Evolutionary conservation across 2,113 vertebrate genomes (phyloP).

Genomic region (Embiotoca jacksoni): DNA sequence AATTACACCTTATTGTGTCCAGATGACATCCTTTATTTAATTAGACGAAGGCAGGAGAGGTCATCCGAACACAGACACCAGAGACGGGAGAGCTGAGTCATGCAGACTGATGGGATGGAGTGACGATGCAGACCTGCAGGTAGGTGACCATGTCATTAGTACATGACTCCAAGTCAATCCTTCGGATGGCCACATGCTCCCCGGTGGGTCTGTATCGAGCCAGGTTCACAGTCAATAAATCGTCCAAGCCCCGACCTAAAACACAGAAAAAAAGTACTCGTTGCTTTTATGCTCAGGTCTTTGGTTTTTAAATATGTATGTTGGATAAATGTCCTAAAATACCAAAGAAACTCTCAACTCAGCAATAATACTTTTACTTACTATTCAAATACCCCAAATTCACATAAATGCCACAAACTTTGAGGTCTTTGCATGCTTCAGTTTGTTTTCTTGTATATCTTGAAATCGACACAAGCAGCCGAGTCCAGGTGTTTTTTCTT

Average conservation of each 20-base stretch:
- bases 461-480: neutral
- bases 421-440: no score
- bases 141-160: constrained; percentile 97
- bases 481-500: neutral
- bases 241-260: constrained; percentile 93
- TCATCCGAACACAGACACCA: no score
- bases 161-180: constrained; percentile 95
- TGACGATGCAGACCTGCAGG: constrained; percentile 88
- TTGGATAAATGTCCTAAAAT: neutral
- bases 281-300: neutral
- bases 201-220: constrained; percentile 92
- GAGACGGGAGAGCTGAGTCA: neutral
- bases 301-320: neutral
- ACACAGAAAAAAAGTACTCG: constrained; percentile 5
- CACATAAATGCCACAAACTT: no score
- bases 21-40: neutral
- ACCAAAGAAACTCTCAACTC: neutral
- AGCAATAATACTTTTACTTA: no score
- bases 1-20: neutral
- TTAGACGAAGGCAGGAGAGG: neutral
- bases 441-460: neutral
- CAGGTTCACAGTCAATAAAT: constrained; percentile 95
- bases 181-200: constrained; percentile 91
- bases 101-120: neutral
- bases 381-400: no score